A percentile compares a stretch with the other conserved stretches of the same genome.
phyloP scores from a whole-genome alignment of 2,113 vertebrate genomes.

The Hiodon tergisus region DNA sequence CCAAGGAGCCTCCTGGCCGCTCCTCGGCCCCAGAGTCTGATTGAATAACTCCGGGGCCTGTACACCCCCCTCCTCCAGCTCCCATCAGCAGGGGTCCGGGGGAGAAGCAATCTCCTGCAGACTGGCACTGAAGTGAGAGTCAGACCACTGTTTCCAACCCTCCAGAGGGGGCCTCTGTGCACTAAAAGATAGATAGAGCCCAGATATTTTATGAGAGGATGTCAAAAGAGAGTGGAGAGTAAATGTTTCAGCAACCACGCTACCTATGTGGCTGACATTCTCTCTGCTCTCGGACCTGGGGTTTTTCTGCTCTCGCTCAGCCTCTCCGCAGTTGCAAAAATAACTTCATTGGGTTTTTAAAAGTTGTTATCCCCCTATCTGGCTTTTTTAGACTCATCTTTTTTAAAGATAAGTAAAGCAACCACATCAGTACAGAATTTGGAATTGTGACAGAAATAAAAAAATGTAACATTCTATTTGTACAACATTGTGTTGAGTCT shows the following conservation, averaged over 20 bases:
- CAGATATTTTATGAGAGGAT: slow-evolving; percentile 83
- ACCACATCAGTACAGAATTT: slow-evolving; percentile 79
- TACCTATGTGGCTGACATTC: background rate
- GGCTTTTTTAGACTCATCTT: background rate
- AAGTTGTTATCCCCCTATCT: slow-evolving; percentile 41
- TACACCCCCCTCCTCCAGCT: slow-evolving; percentile 66
- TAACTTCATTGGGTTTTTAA: background rate
- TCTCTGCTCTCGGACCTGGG: background rate
- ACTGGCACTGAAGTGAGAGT: slow-evolving; percentile 84
- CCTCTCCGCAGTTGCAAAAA: slow-evolving; percentile 42
- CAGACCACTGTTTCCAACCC: slow-evolving; percentile 83
- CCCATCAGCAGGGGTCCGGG: slow-evolving; percentile 78
- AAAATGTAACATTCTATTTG: slow-evolving; percentile 74
- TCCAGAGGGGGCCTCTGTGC: slow-evolving; percentile 71
- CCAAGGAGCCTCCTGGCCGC: slow-evolving; percentile 79
- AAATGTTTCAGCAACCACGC: slow-evolving; percentile 63
- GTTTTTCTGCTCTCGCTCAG: slow-evolving; percentile 40
- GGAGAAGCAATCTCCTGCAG: slow-evolving; percentile 80
- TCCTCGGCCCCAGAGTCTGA: slow-evolving; percentile 75
- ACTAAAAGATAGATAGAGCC: slow-evolving; percentile 81
- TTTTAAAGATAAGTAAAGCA: slow-evolving; percentile 60
- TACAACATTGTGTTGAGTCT: slow-evolving; percentile 59
- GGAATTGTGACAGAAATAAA: slow-evolving; percentile 83
- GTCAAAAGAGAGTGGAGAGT: slow-evolving; percentile 77
- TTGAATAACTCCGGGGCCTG: slow-evolving; percentile 83